These are phyloP conservation scores for Harpalus rubripes DNA, from an alignment of 2,888 invertebrate genomes.

Conservation along the genomic window DNA sequence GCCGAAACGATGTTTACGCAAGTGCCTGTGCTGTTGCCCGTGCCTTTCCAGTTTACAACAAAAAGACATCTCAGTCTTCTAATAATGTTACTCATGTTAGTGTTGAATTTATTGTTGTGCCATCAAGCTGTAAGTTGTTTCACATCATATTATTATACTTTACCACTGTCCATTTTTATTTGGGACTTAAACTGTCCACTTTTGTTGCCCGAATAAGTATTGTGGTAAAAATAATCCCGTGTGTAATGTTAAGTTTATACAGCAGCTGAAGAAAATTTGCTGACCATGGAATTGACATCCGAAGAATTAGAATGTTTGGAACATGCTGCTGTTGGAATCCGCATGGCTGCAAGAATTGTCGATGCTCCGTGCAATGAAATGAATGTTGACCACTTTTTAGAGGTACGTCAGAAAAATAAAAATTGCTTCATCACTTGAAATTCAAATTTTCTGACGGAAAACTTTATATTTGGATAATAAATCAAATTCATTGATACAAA, in stretches of 20 bases:
- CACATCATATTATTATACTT: neutral
- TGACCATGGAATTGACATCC: slow-evolving; percentile 75
- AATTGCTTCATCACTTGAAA: no score
- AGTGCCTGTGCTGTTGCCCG: slow-evolving; percentile 90
- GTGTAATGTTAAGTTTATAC: slow-evolving; percentile 70
- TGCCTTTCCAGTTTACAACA: slow-evolving; percentile 87
- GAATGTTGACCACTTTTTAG: slow-evolving; percentile 88
- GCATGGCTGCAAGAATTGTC: slow-evolving; percentile 89
- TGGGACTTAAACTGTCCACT: no score
- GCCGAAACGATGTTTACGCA: slow-evolving; percentile 87
- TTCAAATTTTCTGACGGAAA: no score
- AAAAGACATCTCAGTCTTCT: slow-evolving; percentile 76
- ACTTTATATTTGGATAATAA: no score
- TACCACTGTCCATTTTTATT: neutral
- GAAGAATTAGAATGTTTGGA: slow-evolving; percentile 81
- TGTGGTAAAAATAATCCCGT: neutral
- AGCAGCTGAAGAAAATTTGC: slow-evolving; percentile 69
- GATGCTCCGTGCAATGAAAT: slow-evolving; percentile 93
- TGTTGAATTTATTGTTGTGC: slow-evolving; percentile 80
- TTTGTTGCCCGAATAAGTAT: no score
- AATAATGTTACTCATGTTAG: slow-evolving; percentile 75
- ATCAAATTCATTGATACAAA: no score
- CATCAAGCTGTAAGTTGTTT: slow-evolving; percentile 68
- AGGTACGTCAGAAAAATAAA: slow-evolving; percentile 77
- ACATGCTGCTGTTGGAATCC: slow-evolving; percentile 82